Evolutionary conservation across 1,140 invertebrate species (phyloP).

Genomic region (Drosophila setifemur): DNA sequence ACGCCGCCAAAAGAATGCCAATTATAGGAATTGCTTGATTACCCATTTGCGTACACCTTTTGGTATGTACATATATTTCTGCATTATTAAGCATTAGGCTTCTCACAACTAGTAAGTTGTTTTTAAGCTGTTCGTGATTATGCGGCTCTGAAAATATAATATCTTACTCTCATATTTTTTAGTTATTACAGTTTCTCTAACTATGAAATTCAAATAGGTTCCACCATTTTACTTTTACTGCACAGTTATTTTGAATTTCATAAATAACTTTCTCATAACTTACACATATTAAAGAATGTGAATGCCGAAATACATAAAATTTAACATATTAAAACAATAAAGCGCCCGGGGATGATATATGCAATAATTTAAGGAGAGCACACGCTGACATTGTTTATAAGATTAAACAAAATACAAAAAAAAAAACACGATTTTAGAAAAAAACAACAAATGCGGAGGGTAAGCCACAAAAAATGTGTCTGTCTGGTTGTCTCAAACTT

Average conservation of each 20-base stretch:
- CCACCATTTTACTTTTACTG: too few species aligned
- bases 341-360: conserved; percentile 35
- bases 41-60: not conserved
- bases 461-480: conserved; percentile 45
- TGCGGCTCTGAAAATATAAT: too few species aligned
- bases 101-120: too few species aligned
- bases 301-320: conserved; percentile 25
- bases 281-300: conserved; percentile 26
- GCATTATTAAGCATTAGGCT: not conserved
- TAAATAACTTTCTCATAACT: not conserved
- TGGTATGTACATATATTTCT: not conserved
- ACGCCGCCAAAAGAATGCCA: conserved; percentile 15
- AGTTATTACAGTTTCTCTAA: too few species aligned
- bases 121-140: too few species aligned
- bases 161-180: too few species aligned
- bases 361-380: conserved; percentile 53
- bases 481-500: conserved; percentile 50
- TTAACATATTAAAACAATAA: conserved; percentile 76
- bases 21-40: conserved; percentile 3
- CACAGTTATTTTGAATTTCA: not conserved
- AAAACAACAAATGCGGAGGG: conserved; percentile 26
- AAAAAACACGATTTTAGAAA: conserved; percentile 28
- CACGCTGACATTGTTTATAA: conserved; percentile 72
- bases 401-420: conserved; percentile 52
- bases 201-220: too few species aligned